phyloP scores from a whole-genome alignment of 2,888 invertebrate species.

The Xestia xanthographa region DNA sequence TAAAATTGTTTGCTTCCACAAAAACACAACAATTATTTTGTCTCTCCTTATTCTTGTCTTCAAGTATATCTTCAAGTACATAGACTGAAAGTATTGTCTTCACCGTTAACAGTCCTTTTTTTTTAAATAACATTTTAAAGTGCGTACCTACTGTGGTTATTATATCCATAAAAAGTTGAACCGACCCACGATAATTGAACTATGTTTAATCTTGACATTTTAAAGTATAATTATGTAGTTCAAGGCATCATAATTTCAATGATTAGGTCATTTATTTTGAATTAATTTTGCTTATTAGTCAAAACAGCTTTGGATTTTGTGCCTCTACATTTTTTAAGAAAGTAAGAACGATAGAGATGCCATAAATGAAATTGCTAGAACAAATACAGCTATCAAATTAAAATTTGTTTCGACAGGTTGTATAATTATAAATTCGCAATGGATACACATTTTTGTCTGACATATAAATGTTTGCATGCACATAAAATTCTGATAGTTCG shows the following conservation, averaged over 20 bases:
- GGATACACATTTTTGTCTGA: background rate
- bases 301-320: background rate
- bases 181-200: conserved; percentile 41
- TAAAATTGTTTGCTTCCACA: too few relatives aligned
- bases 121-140: conserved; percentile 2
- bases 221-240: conserved; percentile 28
- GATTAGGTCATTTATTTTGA: conserved; percentile 40
- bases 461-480: background rate
- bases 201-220: conserved; percentile 57
- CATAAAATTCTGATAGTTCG: background rate
- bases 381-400: conserved; percentile 13
- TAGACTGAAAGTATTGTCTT: conserved; percentile 4
- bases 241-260: conserved; percentile 44
- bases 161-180: conserved; percentile 33
- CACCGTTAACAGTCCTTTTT: conserved; percentile 2
- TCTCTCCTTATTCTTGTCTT: background rate
- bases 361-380: conserved; percentile 16
- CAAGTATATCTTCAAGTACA: background rate
- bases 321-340: background rate
- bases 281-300: conserved; percentile 20
- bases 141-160: background rate
- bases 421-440: conserved; percentile 19
- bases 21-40: too few relatives aligned
- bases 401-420: conserved; percentile 10
- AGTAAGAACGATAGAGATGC: background rate